Evolutionary conservation across 2,888 invertebrate genomes (phyloP).

Genomic region (Epinotia nisella): DNA sequence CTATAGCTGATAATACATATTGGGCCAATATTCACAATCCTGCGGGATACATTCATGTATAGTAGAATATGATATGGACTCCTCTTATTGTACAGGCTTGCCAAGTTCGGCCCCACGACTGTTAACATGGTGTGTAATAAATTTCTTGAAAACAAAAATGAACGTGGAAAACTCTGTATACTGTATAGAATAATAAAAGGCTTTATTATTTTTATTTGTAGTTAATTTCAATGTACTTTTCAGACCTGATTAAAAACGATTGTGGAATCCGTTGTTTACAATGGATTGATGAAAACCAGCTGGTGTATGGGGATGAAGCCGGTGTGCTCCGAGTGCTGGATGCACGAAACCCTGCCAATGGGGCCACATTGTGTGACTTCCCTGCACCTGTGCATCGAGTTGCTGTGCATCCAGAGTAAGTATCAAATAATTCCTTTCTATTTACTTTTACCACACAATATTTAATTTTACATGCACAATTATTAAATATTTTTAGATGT

Average conservation of each 20-base stretch:
- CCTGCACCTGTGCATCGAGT: constrained; percentile 74
- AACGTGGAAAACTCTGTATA: no score
- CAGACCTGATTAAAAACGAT: constrained; percentile 70
- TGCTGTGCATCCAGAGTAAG: constrained; percentile 65
- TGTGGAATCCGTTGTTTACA: constrained; percentile 73
- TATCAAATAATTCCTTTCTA: neutral
- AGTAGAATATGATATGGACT: no score
- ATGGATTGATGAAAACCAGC: constrained; percentile 72
- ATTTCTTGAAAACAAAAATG: neutral
- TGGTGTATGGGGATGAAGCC: constrained; percentile 78
- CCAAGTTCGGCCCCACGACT: no score
- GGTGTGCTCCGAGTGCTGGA: constrained; percentile 69
- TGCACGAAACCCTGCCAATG: constrained; percentile 61
- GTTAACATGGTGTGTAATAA: no score
- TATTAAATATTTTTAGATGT: no score
- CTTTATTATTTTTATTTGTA: neutral
- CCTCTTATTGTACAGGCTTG: neutral
- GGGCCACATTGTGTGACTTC: constrained; percentile 62
- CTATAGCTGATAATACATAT: no score
- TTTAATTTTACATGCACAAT: neutral
- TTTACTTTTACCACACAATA: neutral
- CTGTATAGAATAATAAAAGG: no score
- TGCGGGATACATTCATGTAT: no score
- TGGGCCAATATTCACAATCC: no score
- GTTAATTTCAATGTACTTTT: constrained; percentile 13